Percentiles rank a stretch among this genome's conserved stretches.
Conservation (phyloP, 1,140 invertebrate species). For the Aporrectodea caliginosa region DNA sequence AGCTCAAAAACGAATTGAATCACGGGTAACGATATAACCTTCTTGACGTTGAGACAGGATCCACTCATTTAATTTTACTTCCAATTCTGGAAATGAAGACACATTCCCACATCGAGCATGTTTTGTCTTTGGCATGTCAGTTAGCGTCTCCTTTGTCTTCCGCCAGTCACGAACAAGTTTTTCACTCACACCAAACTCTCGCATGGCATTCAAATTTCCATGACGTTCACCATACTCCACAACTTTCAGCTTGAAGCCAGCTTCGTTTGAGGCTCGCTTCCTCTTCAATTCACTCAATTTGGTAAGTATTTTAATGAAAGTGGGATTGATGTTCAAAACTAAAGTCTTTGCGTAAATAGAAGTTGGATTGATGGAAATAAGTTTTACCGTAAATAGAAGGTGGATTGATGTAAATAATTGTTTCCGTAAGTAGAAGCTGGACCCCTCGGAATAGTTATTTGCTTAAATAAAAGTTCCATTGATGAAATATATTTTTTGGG, state of each 20-base stretch:
- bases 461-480: no score
- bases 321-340: no score
- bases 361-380: no score
- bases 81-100: neutral
- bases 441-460: no score
- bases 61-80: neutral
- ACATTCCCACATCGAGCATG: neutral
- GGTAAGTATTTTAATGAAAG: no score
- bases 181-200: constrained; percentile 30
- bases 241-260: constrained; percentile 27
- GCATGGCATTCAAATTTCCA: constrained; percentile 21
- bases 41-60: neutral
- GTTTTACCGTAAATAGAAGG: no score
- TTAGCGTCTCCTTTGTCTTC: constrained; percentile 10
- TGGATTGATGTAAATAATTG: no score
- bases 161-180: constrained; percentile 17
- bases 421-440: no score
- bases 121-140: neutral
- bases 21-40: neutral
- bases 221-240: constrained; percentile 17
- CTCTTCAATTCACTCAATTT: no score
- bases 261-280: neutral
- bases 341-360: no score
- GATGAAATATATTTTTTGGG: no score
- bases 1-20: neutral